Evolutionary conservation across 2,888 invertebrate species (phyloP).

Genomic region (Ischnura elegans): DNA sequence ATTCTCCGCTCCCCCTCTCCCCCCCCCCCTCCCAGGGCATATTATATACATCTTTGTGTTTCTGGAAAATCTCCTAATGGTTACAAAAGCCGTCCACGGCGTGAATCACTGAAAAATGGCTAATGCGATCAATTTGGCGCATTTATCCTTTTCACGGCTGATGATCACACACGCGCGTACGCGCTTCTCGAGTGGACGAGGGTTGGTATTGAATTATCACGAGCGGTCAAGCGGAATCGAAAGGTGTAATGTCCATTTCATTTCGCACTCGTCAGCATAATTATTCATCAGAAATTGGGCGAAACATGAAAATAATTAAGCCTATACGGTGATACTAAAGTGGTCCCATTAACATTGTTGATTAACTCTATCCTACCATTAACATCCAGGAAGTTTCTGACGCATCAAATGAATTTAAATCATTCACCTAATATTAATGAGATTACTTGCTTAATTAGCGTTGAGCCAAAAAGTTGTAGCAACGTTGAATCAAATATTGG

Average conservation of each 20-base stretch:
- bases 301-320: too few species aligned
- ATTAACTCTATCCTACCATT: too few species aligned
- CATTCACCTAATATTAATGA: too few species aligned
- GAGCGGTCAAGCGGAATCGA: neutral
- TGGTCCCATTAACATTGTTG: too few species aligned
- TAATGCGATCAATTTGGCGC: conserved; percentile 51
- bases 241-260: neutral
- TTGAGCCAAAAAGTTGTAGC: too few species aligned
- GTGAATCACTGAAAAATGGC: conserved; percentile 33
- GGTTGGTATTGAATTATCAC: neutral
- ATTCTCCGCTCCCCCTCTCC: conserved; percentile 33
- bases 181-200: neutral
- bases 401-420: too few species aligned
- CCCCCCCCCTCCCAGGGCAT: conserved; percentile 19
- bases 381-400: too few species aligned
- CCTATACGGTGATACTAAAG: too few species aligned
- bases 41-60: conserved; percentile 8
- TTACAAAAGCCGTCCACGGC: conserved; percentile 21
- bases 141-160: neutral
- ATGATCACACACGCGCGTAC: neutral
- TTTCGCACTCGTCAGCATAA: too few species aligned
- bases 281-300: too few species aligned
- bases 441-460: too few species aligned
- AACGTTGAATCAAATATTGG: too few species aligned
- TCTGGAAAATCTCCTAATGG: conserved; percentile 16